Conservation (phyloP, 2,888 invertebrate species). For the Colletes collaris region DNA sequence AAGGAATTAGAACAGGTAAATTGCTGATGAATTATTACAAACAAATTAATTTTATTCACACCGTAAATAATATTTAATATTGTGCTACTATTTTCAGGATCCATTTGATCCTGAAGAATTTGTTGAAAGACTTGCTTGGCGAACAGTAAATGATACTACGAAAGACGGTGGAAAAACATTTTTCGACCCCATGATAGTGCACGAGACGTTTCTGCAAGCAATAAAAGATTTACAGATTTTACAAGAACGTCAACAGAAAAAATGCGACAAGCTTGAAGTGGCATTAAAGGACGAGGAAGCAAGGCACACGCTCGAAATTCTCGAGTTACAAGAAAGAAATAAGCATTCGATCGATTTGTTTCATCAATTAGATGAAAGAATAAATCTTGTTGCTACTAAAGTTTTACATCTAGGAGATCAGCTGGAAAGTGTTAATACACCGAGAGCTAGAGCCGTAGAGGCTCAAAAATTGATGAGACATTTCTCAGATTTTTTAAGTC, state of each 20-base stretch:
- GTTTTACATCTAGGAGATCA: slow-evolving; percentile 99
- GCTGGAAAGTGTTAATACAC: slow-evolving; percentile 97
- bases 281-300: slow-evolving; percentile 94
- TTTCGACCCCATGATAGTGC: slow-evolving; percentile 94
- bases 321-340: slow-evolving; percentile 93
- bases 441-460: slow-evolving; percentile 96
- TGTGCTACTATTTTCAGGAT: slow-evolving; percentile 86
- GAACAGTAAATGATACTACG: slow-evolving; percentile 90
- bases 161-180: slow-evolving; percentile 88
- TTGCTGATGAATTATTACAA: slow-evolving; percentile 10
- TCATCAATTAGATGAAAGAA: slow-evolving; percentile 96
- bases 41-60: background rate
- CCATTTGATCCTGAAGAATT: slow-evolving; percentile 99
- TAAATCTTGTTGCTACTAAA: slow-evolving; percentile 98
- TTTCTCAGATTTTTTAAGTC: slow-evolving; percentile 95
- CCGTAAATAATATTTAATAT: background rate
- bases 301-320: slow-evolving; percentile 90
- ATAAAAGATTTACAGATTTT: slow-evolving; percentile 92
- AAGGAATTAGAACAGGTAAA: slow-evolving; percentile 92
- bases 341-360: slow-evolving; percentile 94
- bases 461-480: slow-evolving; percentile 96
- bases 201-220: slow-evolving; percentile 96
- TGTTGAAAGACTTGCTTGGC: slow-evolving; percentile 97
- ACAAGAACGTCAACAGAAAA: slow-evolving; percentile 93
- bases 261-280: slow-evolving; percentile 92